These are phyloP conservation scores for Microtus richardsoni DNA, from an alignment of 2,113 vertebrate genomes.

Conservation along the genomic window DNA sequence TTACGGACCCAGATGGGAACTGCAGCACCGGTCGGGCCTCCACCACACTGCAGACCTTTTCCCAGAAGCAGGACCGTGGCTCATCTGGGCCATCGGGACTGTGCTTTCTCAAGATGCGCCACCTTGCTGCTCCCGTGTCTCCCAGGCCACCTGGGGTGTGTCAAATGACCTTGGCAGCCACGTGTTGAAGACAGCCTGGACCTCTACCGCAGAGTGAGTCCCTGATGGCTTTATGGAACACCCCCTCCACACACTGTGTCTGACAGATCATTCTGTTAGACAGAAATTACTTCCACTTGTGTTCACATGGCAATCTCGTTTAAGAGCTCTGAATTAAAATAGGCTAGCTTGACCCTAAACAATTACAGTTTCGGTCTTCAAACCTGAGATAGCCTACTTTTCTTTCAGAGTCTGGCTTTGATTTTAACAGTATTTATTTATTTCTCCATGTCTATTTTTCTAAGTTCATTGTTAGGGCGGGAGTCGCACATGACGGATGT, in stretches of 20 bases:
- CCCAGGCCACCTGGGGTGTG: not conserved
- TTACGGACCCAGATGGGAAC: not conserved
- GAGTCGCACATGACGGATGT: not conserved
- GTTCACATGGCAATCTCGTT: not conserved
- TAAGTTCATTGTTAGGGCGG: not conserved
- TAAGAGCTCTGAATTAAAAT: constrained; percentile 23
- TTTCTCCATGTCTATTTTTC: not conserved
- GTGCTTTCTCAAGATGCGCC: not conserved
- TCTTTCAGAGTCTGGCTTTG: not conserved
- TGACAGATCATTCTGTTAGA: not conserved
- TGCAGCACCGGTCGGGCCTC: not conserved
- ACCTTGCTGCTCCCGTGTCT: not conserved
- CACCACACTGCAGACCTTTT: not conserved
- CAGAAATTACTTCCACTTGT: not conserved
- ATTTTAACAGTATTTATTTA: constrained; percentile 25
- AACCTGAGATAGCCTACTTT: not conserved
- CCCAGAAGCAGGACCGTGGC: not conserved
- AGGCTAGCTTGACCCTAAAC: not conserved
- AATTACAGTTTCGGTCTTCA: constrained; percentile 15
- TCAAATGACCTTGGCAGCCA: not conserved
- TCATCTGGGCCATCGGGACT: not conserved
- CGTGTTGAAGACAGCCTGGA: not conserved
- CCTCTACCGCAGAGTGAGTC: not conserved
- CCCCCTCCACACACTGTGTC: not conserved
- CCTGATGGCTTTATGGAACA: not conserved